Base-by-base conservation (phyloP, 2,113 vertebrate genomes). In the Upupa epops region DNA sequence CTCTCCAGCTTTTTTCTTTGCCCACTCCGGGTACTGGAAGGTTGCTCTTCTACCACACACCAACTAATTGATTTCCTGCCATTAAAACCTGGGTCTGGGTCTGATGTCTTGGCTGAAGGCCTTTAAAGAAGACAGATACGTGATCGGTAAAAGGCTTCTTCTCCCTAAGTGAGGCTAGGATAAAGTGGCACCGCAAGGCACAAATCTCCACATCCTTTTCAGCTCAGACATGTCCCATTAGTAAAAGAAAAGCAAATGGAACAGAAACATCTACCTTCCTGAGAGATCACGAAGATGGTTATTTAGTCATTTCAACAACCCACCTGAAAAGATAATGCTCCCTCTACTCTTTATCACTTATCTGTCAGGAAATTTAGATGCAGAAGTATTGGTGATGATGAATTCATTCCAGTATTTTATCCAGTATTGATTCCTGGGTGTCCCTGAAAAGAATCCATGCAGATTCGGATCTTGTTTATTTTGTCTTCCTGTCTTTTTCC, bases 201-300 rank as follows among this genome's bases (percentile, higher is more conserved):
- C 56, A 89, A 61, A 91, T 87, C 82, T 94, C 87, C 72, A 74
- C 58, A 79, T 64, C 24, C 20, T 69, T 88, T 92, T 72, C 81
- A 88, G 14, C 8, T 91, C 40, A 74, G 73, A 85, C 75, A 68
- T 66, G 19, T 32, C 51, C 54, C 28, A 34, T 83, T 90, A 91
- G 61, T 40, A 88, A 86, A 91, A 28, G 25, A 87, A 89, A 94
- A 93, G 31, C 42, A 94, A 94, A 79, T 3, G 4, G 31, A 88
- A 63, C 21, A 56, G 59, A 74, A 92, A 9, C 8, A 71, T 54
- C 65, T 90, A 14, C 45, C 86, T 84, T 56, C 52, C 34, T 70
- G 26, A 61, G 63, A 70, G 55, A 87, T 74, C n/a, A 60, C 48
- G 9, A 59, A 37, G 31, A 42, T 28, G 20, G 5, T 75, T 88